A percentile compares a stretch with the other conserved stretches of the same genome.
phyloP scores from a whole-genome alignment of 1,140 invertebrate genomes.

The Radopholus similis region DNA sequence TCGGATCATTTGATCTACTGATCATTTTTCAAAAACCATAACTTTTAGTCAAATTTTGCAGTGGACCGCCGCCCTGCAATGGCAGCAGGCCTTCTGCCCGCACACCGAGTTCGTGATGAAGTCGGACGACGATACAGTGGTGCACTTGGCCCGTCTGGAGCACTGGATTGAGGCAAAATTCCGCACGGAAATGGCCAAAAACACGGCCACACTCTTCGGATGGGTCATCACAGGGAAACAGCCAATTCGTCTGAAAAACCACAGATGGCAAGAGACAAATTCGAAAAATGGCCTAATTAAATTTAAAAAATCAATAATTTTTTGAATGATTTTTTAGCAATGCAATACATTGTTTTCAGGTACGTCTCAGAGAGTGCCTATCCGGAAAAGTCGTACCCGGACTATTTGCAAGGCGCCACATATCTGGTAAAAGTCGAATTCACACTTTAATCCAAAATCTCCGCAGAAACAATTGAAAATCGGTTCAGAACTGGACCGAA shows the following conservation, averaged over 20 bases:
- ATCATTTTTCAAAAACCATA: too few species aligned
- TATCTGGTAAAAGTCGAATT: too few species aligned
- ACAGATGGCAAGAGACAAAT: constrained; percentile 10
- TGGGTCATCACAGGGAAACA: constrained; percentile 6
- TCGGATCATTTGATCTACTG: too few species aligned
- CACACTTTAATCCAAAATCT: too few species aligned
- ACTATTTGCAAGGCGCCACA: constrained; percentile 14
- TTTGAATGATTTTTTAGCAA: background rate
- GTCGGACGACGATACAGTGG: constrained; percentile 17
- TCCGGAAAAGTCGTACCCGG: constrained; percentile 1
- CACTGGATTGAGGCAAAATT: constrained; percentile 18
- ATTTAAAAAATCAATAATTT: background rate
- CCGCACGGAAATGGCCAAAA: background rate
- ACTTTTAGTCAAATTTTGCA: too few species aligned
- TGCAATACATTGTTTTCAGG: background rate
- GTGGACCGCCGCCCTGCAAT: constrained; percentile 13
- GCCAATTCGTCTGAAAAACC: background rate
- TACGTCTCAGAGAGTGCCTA: constrained; percentile 10
- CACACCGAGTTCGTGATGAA: constrained; percentile 13
- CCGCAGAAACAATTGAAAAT: too few species aligned
- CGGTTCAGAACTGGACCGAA: too few species aligned
- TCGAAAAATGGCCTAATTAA: too few species aligned
- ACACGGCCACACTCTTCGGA: constrained; percentile 7
- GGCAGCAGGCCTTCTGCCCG: constrained; percentile 12
- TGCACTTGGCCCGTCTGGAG: constrained; percentile 11